Evolutionary conservation across 1,140 invertebrate species (phyloP), one percentile per base, ranked within the genome.

Genomic region (Mylabris phalerata): DNA sequence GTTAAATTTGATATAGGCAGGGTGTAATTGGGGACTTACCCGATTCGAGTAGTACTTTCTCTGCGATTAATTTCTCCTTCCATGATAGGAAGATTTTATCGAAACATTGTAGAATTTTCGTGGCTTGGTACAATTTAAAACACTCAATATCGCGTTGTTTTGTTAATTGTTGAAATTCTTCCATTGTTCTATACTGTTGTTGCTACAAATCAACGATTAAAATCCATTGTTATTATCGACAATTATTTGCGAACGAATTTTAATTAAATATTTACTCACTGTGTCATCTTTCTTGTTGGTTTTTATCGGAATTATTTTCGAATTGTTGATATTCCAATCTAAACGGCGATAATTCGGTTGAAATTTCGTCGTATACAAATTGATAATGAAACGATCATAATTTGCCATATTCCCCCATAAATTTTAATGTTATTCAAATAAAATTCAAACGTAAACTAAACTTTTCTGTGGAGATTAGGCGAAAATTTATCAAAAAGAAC

Each of bases 121-220:
- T 48, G 10, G 52, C 52, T 47, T 55, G 42, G 9, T 47, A 46
- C 5, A 55, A 39, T 48, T 55, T 55, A 26, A 48, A 19, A 19
- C 52, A 55, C 10, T 55, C 52, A 5, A 55, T 25, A 19, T 55
- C 45, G 9, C 52, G 44, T 7, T 19, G 44, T 40, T 9, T 32
- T 48, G 10, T 46, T 11, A 55, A 13, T 1, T 39, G 5, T 40
- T 48, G 6, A 9, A 39, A 55, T 25, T 47, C 27, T 5, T 3
- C 52, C 43, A 55, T 55, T 45, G 13, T 46, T 5, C 10, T 42
- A 10, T 1, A 40, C 39, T 40, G 39, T 32, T 32, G 32, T 32
- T 32, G 4, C 32, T 32, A 19, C 19, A 19, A 19, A 19, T 19
- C 19, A 19, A 19, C 19, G 19, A 19, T 19, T 19, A 19, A 19